Conservation (phyloP, 1,140 invertebrate species). For the Sitophilus oryzae region DNA sequence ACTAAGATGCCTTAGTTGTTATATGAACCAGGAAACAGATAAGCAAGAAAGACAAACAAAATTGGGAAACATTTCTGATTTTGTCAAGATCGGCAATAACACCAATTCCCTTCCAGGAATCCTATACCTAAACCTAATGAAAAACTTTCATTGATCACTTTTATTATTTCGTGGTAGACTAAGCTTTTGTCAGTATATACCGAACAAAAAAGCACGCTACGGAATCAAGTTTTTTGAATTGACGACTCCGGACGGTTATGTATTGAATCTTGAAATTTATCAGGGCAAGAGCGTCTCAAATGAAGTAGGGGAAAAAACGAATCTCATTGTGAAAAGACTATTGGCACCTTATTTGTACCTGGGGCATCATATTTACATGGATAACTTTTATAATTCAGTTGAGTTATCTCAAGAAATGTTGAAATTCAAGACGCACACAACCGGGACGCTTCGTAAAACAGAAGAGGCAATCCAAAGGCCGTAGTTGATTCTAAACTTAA, state of each 20-base stretch:
- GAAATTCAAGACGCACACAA: constrained; percentile 44
- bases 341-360: constrained; percentile 8
- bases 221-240: constrained; percentile 42
- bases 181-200: constrained; percentile 14
- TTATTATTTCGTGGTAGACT: constrained; percentile 13
- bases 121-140: too few relatives aligned
- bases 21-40: too few relatives aligned
- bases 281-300: constrained; percentile 3
- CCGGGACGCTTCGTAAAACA: constrained; percentile 43
- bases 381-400: constrained; percentile 42
- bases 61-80: too few relatives aligned
- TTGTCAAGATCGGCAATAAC: too few relatives aligned
- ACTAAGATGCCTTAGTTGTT: too few relatives aligned
- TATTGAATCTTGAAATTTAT: constrained; percentile 37
- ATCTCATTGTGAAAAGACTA: constrained; percentile 2
- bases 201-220: constrained; percentile 19
- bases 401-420: constrained; percentile 39
- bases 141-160: too few relatives aligned
- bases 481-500: constrained; percentile 39
- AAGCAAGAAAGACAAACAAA: too few relatives aligned
- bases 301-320: not conserved
- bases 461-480: constrained; percentile 38
- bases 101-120: too few relatives aligned
- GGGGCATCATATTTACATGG: constrained; percentile 23
- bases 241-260: constrained; percentile 34